phyloP scores from a whole-genome alignment of 1,140 invertebrate genomes.

The Hormaphis cornu region DNA sequence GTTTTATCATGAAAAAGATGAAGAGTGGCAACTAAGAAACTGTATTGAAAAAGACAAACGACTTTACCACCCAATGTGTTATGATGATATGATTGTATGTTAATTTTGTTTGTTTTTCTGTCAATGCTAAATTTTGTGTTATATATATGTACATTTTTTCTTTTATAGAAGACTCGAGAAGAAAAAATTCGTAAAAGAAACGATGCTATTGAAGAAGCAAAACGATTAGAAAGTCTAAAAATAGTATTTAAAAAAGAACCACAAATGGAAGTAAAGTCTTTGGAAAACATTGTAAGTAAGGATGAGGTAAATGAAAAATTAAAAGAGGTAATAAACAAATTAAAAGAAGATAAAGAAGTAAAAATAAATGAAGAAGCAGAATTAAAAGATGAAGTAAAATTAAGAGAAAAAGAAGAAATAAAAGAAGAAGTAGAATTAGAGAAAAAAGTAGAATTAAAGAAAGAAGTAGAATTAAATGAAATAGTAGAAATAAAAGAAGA shows the following conservation, averaged over 20 bases:
- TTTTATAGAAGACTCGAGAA: constrained; percentile 4
- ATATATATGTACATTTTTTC: not conserved
- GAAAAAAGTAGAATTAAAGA: constrained; percentile 6
- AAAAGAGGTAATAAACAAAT: constrained; percentile 27
- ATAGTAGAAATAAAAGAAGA: constrained; percentile 40
- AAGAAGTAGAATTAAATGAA: constrained; percentile 34
- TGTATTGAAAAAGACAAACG: constrained; percentile 66
- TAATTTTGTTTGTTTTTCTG: not conserved
- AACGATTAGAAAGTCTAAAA: constrained; percentile 25
- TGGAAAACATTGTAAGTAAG: constrained; percentile 43
- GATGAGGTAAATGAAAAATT: constrained; percentile 38
- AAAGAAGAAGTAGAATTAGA: constrained; percentile 38
- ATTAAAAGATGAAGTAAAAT: not conserved
- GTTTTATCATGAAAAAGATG: constrained; percentile 89
- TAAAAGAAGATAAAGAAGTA: constrained; percentile 38
- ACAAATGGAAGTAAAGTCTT: constrained; percentile 6
- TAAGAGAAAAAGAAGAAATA: constrained; percentile 38
- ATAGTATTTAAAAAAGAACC: constrained; percentile 22
- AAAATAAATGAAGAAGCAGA: constrained; percentile 32
- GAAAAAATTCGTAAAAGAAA: constrained; percentile 26
- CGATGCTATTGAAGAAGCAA: constrained; percentile 30
- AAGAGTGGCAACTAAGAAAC: constrained; percentile 88
- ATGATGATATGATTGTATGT: constrained; percentile 74
- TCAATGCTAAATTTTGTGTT: not conserved
- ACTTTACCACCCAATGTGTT: constrained; percentile 83